These are phyloP conservation scores for Pseudopipra pipra DNA, from an alignment of 2,113 vertebrate genomes.

Conservation along the genomic window DNA sequence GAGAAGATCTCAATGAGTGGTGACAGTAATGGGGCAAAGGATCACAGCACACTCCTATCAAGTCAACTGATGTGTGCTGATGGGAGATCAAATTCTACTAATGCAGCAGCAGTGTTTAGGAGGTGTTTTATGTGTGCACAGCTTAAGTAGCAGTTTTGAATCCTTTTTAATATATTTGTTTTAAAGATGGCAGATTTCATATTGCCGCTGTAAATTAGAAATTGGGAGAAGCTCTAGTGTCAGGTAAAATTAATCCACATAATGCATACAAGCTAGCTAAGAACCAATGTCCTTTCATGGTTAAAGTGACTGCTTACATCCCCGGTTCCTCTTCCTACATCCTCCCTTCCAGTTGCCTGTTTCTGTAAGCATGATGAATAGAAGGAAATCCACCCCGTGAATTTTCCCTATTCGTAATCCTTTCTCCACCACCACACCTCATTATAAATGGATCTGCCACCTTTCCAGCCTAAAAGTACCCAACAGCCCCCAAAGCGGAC, in stretches of 20 bases:
- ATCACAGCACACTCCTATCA: neutral
- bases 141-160: neutral
- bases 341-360: neutral
- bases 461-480: neutral
- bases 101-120: neutral
- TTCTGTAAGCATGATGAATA: neutral
- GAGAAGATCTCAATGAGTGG: neutral
- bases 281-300: neutral
- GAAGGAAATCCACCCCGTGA: constrained; percentile 5
- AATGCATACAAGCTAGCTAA: neutral
- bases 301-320: neutral
- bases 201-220: neutral
- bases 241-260: neutral
- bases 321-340: neutral
- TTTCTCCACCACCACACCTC: neutral
- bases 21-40: neutral
- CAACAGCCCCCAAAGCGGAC: neutral
- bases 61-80: neutral
- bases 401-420: neutral
- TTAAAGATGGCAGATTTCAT: neutral
- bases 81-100: neutral
- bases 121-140: neutral
- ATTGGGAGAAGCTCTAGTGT: neutral
- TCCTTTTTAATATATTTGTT: neutral
- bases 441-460: neutral